Base-by-base conservation (phyloP, 92 coral and sea anemone species). In the Umimayanthus chanpuru region DNA sequence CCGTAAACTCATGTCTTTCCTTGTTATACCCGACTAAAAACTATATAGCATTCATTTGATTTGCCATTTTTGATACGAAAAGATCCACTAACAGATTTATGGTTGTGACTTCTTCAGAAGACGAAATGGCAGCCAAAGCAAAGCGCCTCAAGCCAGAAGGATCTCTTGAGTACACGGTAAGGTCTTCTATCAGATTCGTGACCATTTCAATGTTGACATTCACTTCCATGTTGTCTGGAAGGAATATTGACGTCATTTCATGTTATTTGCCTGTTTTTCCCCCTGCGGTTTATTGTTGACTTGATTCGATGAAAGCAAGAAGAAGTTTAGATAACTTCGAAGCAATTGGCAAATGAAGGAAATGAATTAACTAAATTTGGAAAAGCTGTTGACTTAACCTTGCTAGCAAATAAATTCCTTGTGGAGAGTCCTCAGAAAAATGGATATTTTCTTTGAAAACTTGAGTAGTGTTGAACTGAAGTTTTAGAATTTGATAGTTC, bases 91-190 rank as follows among this genome's bases (percentile, higher is more conserved):
- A 81, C 11, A 14, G 32, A 43, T n/a, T 82, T 66, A 11, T 38
- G 43, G 64, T 43, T 72, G 68, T 73, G 85, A 36, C 82, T 50
- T 71, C 85, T 29, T 80, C 36, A 93, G 94, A 88, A 14, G 38
- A 76, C 79, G 92, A 91, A n/a, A 90, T 89, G 86, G 86, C 92
- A 71, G 32, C 89, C 1, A 93, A 89, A 76, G 90, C 73, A 26
- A 93, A 90, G 74, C 91, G 89, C 23, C 87, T 79, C 39, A 81
- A 86, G 47, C 98, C 98, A 41, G 92, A 88, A 1, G 98, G 98
- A 28, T 84, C 96, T 9, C 68, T 79, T n/a, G 92, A 86, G 28
- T 95, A 95, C 29, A 67, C 94, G 94, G 98, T 95, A 40, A 90
- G 96, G 71, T 55, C 79, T 29, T 32, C 36, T 32, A 32, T 32